Evolutionary conservation across 2,888 invertebrate species (phyloP).

Genomic region (Watsonalla cultraria): DNA sequence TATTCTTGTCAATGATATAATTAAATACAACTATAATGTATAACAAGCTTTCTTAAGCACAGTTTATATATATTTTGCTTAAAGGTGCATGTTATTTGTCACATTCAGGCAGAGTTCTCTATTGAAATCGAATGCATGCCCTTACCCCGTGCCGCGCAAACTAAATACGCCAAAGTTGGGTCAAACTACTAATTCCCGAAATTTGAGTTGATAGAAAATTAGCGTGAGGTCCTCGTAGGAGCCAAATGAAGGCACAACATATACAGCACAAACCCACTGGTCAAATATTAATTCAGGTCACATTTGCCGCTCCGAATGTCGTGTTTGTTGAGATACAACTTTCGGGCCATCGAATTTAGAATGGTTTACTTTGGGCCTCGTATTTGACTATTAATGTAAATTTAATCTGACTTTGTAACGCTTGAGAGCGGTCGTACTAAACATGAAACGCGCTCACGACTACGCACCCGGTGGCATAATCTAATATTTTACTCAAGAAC

Average conservation of each 20-base stretch:
- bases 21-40: no score
- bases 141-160: constrained; percentile 26
- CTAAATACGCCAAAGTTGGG: constrained; percentile 43
- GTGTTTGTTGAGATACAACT: constrained; percentile 70
- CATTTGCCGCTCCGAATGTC: constrained; percentile 63
- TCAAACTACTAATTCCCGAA: constrained; percentile 48
- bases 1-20: no score
- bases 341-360: constrained; percentile 66
- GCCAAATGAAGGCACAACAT: constrained; percentile 58
- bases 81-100: not conserved
- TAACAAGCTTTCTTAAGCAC: no score
- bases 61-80: no score
- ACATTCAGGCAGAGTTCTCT: constrained; percentile 1
- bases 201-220: constrained; percentile 60
- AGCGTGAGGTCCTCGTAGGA: constrained; percentile 43
- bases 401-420: constrained; percentile 54
- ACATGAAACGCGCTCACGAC: constrained; percentile 18
- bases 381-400: constrained; percentile 70
- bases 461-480: constrained; percentile 28
- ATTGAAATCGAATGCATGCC: constrained; percentile 29
- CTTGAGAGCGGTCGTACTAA: constrained; percentile 24
- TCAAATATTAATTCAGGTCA: constrained; percentile 76
- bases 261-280: constrained; percentile 46
- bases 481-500: constrained; percentile 40
- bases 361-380: constrained; percentile 62